Conservation (phyloP, 2,113 vertebrate species). For the Perca schrenkii region DNA sequence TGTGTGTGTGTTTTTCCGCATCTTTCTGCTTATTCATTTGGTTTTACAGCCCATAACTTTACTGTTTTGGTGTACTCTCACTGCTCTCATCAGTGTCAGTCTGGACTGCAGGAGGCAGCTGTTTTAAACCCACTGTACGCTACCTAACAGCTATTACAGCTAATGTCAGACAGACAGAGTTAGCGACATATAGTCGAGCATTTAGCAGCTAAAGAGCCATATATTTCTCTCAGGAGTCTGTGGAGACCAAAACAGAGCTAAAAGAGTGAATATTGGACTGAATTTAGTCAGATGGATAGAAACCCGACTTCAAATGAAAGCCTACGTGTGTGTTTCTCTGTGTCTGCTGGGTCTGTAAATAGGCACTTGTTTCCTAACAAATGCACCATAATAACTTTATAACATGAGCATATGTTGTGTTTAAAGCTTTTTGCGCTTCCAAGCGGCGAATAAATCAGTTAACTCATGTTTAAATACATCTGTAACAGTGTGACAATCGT, state of each 20-base stretch:
- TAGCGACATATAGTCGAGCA: background rate
- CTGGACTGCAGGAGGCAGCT: background rate
- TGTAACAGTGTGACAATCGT: background rate
- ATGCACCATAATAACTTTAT: background rate
- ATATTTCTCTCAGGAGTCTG: background rate
- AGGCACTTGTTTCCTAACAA: background rate
- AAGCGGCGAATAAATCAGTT: background rate
- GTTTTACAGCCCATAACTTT: too few relatives aligned
- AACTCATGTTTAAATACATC: background rate
- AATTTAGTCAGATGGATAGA: background rate
- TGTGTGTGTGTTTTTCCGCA: background rate
- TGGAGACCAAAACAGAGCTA: background rate
- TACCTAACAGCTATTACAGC: background rate
- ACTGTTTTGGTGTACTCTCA: background rate
- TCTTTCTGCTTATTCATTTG: background rate
- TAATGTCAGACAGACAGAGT: background rate
- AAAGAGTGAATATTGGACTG: background rate
- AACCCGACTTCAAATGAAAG: background rate
- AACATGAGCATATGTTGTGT: background rate
- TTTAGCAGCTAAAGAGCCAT: background rate
- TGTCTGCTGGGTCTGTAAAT: background rate
- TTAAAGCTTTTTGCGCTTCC: background rate
- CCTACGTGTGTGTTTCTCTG: background rate
- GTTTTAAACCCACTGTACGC: background rate
- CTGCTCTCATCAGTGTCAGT: background rate